These are phyloP conservation scores for Cryptotermes secundus DNA, from an alignment of 1,140 invertebrate genomes.

Conservation along the genomic window DNA sequence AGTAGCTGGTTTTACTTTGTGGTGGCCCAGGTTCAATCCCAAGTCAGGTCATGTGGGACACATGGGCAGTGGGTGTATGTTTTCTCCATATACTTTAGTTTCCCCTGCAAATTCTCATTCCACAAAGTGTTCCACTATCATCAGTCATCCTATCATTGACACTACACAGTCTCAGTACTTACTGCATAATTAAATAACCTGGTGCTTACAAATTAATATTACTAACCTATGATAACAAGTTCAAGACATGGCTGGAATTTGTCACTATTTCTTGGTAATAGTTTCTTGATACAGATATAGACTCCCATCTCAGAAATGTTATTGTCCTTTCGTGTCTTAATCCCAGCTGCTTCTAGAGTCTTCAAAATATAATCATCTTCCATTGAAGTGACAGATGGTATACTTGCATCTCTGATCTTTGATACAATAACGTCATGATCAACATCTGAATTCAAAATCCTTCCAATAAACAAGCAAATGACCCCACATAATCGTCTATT, in stretches of 20 bases:
- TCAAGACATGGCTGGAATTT: constrained; percentile 5
- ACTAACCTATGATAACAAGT: constrained; percentile 26
- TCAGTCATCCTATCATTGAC: too few species aligned
- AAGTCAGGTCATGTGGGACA: too few species aligned
- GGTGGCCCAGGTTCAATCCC: too few species aligned
- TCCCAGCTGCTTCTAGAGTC: background rate
- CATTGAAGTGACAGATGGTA: background rate
- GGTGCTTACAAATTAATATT: background rate
- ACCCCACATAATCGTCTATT: constrained; percentile 25
- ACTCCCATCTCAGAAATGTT: background rate
- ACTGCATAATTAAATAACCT: too few species aligned
- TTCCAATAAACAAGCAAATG: constrained; percentile 7
- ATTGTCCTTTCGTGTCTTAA: background rate
- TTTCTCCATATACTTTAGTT: too few species aligned
- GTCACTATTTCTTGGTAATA: constrained; percentile 24
- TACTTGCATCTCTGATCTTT: background rate
- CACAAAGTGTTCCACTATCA: too few species aligned
- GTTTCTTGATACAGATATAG: constrained; percentile 22
- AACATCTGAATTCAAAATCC: background rate
- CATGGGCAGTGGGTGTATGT: too few species aligned
- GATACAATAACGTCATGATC: background rate
- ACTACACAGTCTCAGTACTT: too few species aligned
- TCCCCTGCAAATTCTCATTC: too few species aligned
- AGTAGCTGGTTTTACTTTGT: too few species aligned
- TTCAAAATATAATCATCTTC: background rate